Evolutionary conservation across 2,888 invertebrate genomes (phyloP), one percentile per base, ranked within the genome.

Genomic region (Acanthopleura granulata): DNA sequence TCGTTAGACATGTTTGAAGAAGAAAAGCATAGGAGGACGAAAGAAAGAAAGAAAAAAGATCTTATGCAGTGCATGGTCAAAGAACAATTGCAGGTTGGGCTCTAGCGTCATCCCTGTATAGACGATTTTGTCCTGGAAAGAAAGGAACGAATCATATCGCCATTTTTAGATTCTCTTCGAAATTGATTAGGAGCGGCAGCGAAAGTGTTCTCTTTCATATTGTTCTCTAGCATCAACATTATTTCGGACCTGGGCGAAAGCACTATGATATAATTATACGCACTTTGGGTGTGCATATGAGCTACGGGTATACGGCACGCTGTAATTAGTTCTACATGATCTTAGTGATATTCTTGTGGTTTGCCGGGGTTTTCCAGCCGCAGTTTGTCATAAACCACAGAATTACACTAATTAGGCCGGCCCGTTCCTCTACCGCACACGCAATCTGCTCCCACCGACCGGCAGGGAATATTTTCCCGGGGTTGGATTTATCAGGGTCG

Each of bases 231-330:
- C 40, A 40, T 40, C 40, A 40, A 40, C 40, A 40, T 40, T 40
- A 40, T 40, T 40, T 40, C 40, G 40, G 40, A 40, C 40, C 40
- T 40, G 40, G 40, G 40, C 40, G 40, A 40, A 40, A 66, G 22
- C 66, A 66, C 15, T 66, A 66, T 66, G 66, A 66, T 66, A 66
- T 66, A 66, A 66, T 66, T 66, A 66, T 66, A 27, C 66, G 25
- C 66, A 66, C 22, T 66, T 66, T 66, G 22, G 29, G 66, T 66
- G 66, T 66, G 22, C 66, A 25, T 66, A 27, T 66, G 66, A 66
- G 29, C 27, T 15, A 27, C 16, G 25, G 29, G 16, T 22, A 27
- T 22, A 22, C 29, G 66, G n/a, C 15, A 66, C 22, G 22, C 66
- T 66, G 66, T 66, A 66, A 66, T 66, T 66, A 66, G 22, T 66